These are phyloP conservation scores for Tarsius wallacei DNA, from an alignment of 2,797 vertebrate genomes.

Conservation along the genomic window DNA sequence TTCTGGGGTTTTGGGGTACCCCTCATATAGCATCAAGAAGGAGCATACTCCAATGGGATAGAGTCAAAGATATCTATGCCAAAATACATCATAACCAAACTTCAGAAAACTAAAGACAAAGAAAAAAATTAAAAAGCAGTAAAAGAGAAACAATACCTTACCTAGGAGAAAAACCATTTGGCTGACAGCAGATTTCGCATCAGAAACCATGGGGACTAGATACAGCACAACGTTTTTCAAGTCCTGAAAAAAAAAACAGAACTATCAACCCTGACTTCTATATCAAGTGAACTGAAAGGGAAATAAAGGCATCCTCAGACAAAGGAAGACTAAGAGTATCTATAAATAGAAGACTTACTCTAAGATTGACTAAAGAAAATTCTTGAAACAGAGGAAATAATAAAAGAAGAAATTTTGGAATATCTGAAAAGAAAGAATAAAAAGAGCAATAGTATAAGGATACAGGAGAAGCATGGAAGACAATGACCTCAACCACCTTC, in stretches of 20 bases:
- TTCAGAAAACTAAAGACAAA: not conserved
- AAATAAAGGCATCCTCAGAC: not conserved
- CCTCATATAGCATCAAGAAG: not conserved
- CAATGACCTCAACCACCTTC: not conserved
- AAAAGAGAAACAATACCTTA: not conserved
- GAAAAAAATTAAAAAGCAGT: not conserved
- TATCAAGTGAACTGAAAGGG: not conserved
- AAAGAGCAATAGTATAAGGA: not conserved
- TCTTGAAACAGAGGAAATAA: not conserved
- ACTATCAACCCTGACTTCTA: not conserved
- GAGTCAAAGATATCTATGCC: not conserved
- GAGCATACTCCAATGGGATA: not conserved
- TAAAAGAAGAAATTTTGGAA: not conserved
- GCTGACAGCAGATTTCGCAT: not conserved
- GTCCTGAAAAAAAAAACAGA: not conserved
- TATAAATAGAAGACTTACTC: not conserved
- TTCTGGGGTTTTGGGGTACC: too few species aligned
- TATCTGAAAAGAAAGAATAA: slow-evolving; percentile 9
- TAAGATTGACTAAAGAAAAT: not conserved
- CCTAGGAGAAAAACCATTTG: not conserved
- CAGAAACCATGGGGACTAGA: not conserved
- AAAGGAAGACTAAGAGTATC: slow-evolving; percentile 7
- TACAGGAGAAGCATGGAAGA: not conserved
- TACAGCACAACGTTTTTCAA: not conserved
- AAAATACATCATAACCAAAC: not conserved